Percentiles rank a stretch among this genome's conserved stretches.
Evolutionary conservation across 2,888 invertebrate species (phyloP).

Genomic region (Drosophila kokeensis): DNA sequence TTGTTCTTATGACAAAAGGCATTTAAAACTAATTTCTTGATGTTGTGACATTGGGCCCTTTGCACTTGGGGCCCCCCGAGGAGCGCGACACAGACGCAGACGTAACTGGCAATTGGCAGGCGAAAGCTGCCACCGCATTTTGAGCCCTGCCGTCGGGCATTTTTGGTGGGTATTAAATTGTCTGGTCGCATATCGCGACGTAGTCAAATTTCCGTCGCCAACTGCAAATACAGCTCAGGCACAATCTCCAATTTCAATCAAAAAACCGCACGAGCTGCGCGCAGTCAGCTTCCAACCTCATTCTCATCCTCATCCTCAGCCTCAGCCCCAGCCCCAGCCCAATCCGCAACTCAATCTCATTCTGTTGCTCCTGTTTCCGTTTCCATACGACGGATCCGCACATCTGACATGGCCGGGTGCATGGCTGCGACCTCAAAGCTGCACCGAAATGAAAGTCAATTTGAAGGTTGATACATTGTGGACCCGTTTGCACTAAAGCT

Average conservation of each 20-base stretch:
- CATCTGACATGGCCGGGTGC: constrained; percentile 36
- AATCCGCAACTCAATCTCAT: constrained; percentile 3
- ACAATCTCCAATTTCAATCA: constrained; percentile 79
- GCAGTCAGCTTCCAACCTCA: constrained; percentile 20
- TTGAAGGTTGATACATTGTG: constrained; percentile 76
- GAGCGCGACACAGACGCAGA: constrained; percentile 1
- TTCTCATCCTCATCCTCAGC: background rate
- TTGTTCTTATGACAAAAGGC: constrained; percentile 35
- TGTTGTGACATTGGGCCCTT: constrained; percentile 53
- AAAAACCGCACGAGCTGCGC: constrained; percentile 69
- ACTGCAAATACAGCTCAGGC: constrained; percentile 66
- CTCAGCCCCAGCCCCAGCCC: background rate
- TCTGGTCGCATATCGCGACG: constrained; percentile 74
- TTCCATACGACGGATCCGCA: constrained; percentile 2
- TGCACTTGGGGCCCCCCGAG: constrained; percentile 21
- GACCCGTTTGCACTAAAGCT: constrained; percentile 57
- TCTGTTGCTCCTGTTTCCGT: constrained; percentile 8
- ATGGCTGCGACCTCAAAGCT: constrained; percentile 74
- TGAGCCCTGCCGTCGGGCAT: constrained; percentile 52
- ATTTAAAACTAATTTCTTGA: constrained; percentile 69
- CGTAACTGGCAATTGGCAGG: constrained; percentile 19
- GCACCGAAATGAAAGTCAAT: constrained; percentile 74
- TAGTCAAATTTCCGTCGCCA: constrained; percentile 76
- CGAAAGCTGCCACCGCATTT: constrained; percentile 55
- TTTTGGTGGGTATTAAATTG: constrained; percentile 68